phyloP scores from a whole-genome alignment of 1,140 invertebrate species.

The Maniola jurtina region DNA sequence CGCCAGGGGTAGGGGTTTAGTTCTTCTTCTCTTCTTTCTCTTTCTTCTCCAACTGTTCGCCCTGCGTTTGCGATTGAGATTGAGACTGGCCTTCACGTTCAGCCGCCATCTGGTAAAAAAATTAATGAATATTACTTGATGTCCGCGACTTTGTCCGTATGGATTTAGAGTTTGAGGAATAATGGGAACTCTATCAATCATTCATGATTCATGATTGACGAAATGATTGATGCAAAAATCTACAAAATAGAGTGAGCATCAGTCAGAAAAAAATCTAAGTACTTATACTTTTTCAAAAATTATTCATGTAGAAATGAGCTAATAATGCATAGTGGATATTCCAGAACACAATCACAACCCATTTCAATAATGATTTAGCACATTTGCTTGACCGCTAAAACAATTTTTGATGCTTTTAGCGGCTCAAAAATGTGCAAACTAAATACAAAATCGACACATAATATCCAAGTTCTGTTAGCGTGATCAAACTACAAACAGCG shows the following conservation, averaged over 20 bases:
- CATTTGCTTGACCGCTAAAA: constrained; percentile 58
- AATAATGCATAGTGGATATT: background rate
- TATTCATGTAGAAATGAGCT: background rate
- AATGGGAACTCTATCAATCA: too few relatives aligned
- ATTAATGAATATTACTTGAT: too few relatives aligned
- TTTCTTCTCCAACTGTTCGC: constrained; percentile 63
- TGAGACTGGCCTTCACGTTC: constrained; percentile 52
- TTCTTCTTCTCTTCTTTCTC: constrained; percentile 78
- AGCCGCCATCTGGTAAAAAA: constrained; percentile 55
- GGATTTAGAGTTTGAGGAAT: too few relatives aligned
- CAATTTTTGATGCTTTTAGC: constrained; percentile 6
- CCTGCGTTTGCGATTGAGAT: constrained; percentile 34
- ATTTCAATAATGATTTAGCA: constrained; percentile 41
- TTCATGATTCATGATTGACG: too few relatives aligned
- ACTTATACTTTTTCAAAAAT: background rate
- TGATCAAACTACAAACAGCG: too few relatives aligned
- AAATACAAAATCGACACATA: background rate
- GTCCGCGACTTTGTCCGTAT: too few relatives aligned
- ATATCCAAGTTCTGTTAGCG: too few relatives aligned
- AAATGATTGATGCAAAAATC: too few relatives aligned
- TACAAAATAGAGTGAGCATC: too few relatives aligned
- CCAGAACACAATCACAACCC: background rate
- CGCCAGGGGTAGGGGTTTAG: constrained; percentile 28
- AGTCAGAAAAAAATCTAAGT: too few relatives aligned
- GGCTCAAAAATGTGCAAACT: constrained; percentile 63